These are phyloP conservation scores for Glandiceps talaboti DNA, from an alignment of 53 echinoderm and acorn worm species.

Conservation along the genomic window DNA sequence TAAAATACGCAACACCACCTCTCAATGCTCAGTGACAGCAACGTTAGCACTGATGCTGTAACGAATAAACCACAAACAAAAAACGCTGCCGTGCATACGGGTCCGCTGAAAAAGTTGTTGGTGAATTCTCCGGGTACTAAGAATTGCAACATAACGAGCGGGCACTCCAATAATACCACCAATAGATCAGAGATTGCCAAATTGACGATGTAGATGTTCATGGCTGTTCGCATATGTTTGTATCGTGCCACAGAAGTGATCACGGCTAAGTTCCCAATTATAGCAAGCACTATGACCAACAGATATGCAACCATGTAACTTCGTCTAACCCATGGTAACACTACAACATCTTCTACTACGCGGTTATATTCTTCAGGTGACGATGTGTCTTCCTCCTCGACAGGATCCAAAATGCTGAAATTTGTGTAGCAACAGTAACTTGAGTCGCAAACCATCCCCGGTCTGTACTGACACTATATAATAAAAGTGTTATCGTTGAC, in stretches of 20 bases:
- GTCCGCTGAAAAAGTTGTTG: conserved; percentile 17
- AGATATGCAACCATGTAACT: not conserved
- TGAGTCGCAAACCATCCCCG: not conserved
- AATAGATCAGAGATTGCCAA: conserved; percentile 73
- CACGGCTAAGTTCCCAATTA: conserved; percentile 33
- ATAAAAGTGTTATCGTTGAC: too few species aligned
- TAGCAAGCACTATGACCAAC: conserved; percentile 30
- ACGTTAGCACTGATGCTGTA: conserved; percentile 74
- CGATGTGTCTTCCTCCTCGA: not conserved
- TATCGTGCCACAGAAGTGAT: conserved; percentile 16
- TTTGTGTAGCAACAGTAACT: not conserved
- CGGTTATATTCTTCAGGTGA: too few species aligned
- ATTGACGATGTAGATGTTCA: conserved; percentile 60
- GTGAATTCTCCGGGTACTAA: conserved; percentile 32
- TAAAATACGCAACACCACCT: conserved; percentile 65
- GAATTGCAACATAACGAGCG: conserved; percentile 48
- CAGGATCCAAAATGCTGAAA: not conserved
- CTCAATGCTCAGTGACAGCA: conserved; percentile 75
- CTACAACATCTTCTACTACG: not conserved
- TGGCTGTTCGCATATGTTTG: conserved; percentile 37
- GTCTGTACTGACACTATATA: too few species aligned
- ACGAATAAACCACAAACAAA: conserved; percentile 73
- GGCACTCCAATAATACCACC: conserved; percentile 56
- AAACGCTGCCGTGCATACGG: conserved; percentile 45
- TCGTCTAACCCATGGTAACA: not conserved